Evolutionary conservation across 2,797 vertebrate species (phyloP), one percentile per base, ranked within the genome.

Genomic region (Oreochromis grahami): DNA sequence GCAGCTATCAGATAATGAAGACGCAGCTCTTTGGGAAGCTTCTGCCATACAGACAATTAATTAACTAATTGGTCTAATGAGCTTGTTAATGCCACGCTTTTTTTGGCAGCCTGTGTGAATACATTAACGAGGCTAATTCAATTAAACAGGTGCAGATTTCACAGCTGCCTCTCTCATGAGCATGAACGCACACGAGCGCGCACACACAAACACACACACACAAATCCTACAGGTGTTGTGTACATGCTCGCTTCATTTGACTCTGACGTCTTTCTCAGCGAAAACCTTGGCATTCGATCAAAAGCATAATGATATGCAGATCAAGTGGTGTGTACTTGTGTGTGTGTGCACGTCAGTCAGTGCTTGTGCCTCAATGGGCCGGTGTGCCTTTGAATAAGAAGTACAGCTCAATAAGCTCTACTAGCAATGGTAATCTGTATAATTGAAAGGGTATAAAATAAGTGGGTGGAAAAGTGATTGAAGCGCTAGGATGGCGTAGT

Each of bases 11-110:
- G 96, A 96, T 97, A 97, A 97, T 97, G 95, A 96, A 96, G 95
- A 96, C 88, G 70, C 94, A 93, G 96, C 95, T 94, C 93, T 96
- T 95, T 94, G 94, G 93, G 94, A 96, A 91, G 90, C 88, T 14
- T 87, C 93, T 86, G 94, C 94, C 92, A 81, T 94, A 94, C 96
- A 97, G 94, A 94, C 95, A 96, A 97, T 97, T 97, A 96, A 97
- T 97, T 96, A 97, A 95, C 96, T 96, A 96, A 97, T 97, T 97
- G 96, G 84, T 95, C 95, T 96, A 97, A 97, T 95, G 93, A 96
- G 95, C 96, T 96, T 93, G 92, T 96, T 96, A 96, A 96, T 94
- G 93, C 84, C 85, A 45, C 51, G 91, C 91, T 90, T 93, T 96
- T 63, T 95, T 96, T 96, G 96, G 96, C 96, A 96, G 95, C 91